A percentile compares a stretch with the other conserved stretches of the same genome.
phyloP scores from a whole-genome alignment of 2,888 invertebrate genomes.

The Callyntrura sp. region DNA sequence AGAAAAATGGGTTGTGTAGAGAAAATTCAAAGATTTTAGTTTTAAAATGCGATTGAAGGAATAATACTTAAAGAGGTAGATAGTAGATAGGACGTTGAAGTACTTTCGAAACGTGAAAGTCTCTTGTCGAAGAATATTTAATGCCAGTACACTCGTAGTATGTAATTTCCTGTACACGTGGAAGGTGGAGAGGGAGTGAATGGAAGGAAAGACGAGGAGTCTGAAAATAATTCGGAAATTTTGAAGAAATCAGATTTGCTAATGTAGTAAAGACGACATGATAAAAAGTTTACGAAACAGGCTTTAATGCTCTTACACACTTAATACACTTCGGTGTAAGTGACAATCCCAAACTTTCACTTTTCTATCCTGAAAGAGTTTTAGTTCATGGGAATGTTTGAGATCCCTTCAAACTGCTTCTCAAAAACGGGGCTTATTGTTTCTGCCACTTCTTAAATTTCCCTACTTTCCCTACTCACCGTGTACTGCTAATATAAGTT shows the following conservation, averaged over 20 bases:
- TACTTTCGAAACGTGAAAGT: conserved; percentile 35
- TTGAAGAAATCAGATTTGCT: conserved; percentile 47
- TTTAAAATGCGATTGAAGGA: conserved; percentile 64
- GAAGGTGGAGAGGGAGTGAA: conserved; percentile 41
- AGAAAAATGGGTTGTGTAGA: conserved; percentile 44
- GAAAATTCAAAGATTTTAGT: conserved; percentile 63
- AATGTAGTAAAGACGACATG: conserved; percentile 47
- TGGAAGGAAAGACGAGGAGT: conserved; percentile 20
- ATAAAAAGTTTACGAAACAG: conserved; percentile 19
- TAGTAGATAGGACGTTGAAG: conserved; percentile 11
- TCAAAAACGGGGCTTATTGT: conserved; percentile 56
- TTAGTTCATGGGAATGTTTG: not conserved
- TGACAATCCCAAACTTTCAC: conserved; percentile 13
- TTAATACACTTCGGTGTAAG: too few relatives aligned
- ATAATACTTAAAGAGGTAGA: conserved; percentile 58
- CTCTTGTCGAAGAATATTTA: conserved; percentile 48
- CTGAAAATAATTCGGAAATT: conserved; percentile 55
- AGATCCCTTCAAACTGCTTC: not conserved
- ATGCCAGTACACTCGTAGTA: too few relatives aligned
- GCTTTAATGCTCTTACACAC: too few relatives aligned
- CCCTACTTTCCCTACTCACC: conserved; percentile 52
- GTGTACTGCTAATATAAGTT: conserved; percentile 42
- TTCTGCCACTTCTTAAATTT: conserved; percentile 70
- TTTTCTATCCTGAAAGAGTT: not conserved
- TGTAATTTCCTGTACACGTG: conserved; percentile 73